Conservation (phyloP, 2,888 invertebrate species). For the Drosophila formosana region DNA sequence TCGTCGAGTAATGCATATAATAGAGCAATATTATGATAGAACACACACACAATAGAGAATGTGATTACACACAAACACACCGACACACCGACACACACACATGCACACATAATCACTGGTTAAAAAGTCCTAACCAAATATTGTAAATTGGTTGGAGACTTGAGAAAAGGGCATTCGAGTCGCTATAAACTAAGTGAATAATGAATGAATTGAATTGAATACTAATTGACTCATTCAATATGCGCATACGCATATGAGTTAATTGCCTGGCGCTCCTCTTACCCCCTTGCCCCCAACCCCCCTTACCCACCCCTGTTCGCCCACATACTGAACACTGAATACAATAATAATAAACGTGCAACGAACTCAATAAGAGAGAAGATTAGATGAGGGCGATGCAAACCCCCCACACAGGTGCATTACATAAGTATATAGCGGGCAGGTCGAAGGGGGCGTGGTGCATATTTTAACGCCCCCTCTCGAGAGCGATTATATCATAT, state of each 20-base stretch:
- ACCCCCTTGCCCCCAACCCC: background rate
- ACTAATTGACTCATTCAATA: constrained; percentile 33
- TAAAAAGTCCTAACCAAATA: constrained; percentile 9
- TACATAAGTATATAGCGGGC: constrained; percentile 43
- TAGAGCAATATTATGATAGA: constrained; percentile 57
- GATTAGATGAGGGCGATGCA: constrained; percentile 21
- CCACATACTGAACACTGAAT: constrained; percentile 18
- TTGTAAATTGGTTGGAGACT: constrained; percentile 16
- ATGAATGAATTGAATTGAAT: constrained; percentile 37
- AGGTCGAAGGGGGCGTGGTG: constrained; percentile 17
- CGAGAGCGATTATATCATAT: constrained; percentile 14
- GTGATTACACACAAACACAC: constrained; percentile 41
- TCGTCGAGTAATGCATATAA: constrained; percentile 26
- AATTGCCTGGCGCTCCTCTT: constrained; percentile 10
- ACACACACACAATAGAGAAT: constrained; percentile 30
- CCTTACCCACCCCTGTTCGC: constrained; percentile 1
- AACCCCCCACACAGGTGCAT: constrained; percentile 52
- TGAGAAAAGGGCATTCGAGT: constrained; percentile 3
- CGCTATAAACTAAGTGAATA: constrained; percentile 30
- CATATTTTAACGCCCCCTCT: constrained; percentile 27
- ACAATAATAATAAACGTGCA: constrained; percentile 67
- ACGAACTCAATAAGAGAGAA: constrained; percentile 64
- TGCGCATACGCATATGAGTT: constrained; percentile 29
- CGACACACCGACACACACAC: constrained; percentile 12
- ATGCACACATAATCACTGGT: constrained; percentile 6